Conservation (phyloP, 2,888 invertebrate species). For the Ophion costatus region DNA sequence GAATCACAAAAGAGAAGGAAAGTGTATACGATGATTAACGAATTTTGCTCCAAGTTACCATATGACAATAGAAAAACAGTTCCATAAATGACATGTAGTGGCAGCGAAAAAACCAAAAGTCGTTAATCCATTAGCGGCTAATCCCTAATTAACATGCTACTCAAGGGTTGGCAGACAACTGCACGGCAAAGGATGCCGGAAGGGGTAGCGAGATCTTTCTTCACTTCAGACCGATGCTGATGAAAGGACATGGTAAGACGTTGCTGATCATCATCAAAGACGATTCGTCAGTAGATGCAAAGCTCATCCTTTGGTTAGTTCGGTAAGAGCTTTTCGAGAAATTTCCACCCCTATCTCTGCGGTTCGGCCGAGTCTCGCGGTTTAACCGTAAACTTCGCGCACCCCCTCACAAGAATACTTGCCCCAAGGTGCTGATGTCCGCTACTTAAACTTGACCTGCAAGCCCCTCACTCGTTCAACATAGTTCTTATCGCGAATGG, state of each 20-base stretch:
- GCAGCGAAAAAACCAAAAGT: neutral
- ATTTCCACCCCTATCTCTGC: constrained; percentile 51
- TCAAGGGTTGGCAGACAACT: constrained; percentile 4
- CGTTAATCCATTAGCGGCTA: constrained; percentile 28
- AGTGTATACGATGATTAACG: too few species aligned
- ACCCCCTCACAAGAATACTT: constrained; percentile 65
- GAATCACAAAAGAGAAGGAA: too few species aligned
- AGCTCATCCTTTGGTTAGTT: constrained; percentile 74
- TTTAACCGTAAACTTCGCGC: constrained; percentile 77
- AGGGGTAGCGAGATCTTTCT: constrained; percentile 3
- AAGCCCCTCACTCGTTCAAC: constrained; percentile 17
- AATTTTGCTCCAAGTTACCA: too few species aligned
- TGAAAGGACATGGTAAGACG: constrained; percentile 68
- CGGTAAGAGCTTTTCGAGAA: constrained; percentile 66
- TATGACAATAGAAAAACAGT: too few species aligned
- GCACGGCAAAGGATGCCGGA: constrained; percentile 19
- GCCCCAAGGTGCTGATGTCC: constrained; percentile 73
- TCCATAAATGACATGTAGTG: neutral
- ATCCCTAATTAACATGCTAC: neutral
- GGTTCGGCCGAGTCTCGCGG: constrained; percentile 70
- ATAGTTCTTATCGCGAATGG: constrained; percentile 51
- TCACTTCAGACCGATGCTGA: constrained; percentile 77
- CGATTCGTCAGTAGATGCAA: constrained; percentile 77
- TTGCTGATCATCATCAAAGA: constrained; percentile 76
- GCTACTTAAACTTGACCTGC: constrained; percentile 80